Evolutionary conservation across 2,888 invertebrate species (phyloP).

Genomic region (Unio pictorum): DNA sequence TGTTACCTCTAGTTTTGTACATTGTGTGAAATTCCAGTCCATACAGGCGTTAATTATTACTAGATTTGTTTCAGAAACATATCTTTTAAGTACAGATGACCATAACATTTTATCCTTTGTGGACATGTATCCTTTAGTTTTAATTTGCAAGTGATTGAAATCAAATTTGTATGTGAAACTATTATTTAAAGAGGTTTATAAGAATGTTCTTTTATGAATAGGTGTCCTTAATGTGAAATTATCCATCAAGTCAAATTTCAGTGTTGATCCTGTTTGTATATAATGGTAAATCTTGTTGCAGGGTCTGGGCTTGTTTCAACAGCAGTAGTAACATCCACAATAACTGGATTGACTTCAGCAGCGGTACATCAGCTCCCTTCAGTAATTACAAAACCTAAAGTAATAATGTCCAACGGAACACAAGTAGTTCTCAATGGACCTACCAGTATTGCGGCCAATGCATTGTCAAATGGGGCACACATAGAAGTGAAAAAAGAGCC

Average conservation of each 20-base stretch:
- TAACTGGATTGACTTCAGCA: constrained; percentile 7
- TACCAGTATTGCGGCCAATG: constrained; percentile 28
- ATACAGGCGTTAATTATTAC: too few relatives aligned
- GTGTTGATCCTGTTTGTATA: neutral
- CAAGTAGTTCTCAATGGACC: constrained; percentile 61
- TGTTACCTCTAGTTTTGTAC: too few relatives aligned
- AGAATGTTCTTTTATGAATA: too few relatives aligned
- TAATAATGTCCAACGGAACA: constrained; percentile 55
- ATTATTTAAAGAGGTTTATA: too few relatives aligned
- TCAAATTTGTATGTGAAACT: too few relatives aligned
- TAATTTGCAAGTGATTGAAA: too few relatives aligned
- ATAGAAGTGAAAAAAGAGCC: constrained; percentile 49
- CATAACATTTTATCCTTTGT: too few relatives aligned
- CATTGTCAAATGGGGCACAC: constrained; percentile 60
- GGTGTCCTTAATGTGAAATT: neutral
- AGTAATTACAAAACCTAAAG: constrained; percentile 64
- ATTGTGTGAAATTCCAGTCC: too few relatives aligned
- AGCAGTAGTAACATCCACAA: constrained; percentile 3
- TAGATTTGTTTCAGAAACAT: too few relatives aligned
- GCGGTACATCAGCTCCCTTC: constrained; percentile 64
- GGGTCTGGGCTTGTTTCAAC: neutral
- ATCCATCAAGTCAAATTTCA: neutral
- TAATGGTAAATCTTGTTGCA: neutral
- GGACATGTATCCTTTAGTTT: too few relatives aligned
- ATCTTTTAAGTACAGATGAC: too few relatives aligned